A percentile compares a stretch with the other conserved stretches of the same genome.
Conservation (phyloP, 2,797 vertebrate species). For the Thaleichthys pacificus region DNA sequence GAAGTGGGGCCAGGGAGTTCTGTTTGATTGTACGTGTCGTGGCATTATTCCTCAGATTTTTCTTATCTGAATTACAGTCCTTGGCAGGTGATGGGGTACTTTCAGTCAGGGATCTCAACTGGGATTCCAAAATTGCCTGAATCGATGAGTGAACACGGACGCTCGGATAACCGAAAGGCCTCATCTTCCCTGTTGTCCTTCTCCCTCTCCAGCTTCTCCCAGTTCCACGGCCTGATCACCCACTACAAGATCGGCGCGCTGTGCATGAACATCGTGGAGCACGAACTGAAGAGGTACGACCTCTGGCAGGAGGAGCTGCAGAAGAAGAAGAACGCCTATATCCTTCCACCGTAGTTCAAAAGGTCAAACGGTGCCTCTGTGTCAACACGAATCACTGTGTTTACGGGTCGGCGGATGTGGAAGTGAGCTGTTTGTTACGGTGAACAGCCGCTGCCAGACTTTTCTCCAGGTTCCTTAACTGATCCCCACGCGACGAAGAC, state of each 20-base stretch:
- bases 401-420: background rate
- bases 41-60: conserved; percentile 54
- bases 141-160: conserved; percentile 9
- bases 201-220: conserved; percentile 81
- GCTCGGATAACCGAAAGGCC: conserved; percentile 37
- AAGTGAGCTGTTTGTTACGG: background rate
- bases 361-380: conserved; percentile 18
- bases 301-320: conserved; percentile 93
- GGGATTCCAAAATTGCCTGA: conserved; percentile 26
- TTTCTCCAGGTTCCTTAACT: conserved; percentile 40
- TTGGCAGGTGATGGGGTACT: conserved; percentile 48
- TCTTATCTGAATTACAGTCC: conserved; percentile 28
- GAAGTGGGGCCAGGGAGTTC: conserved; percentile 34
- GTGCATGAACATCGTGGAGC: conserved; percentile 93
- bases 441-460: background rate
- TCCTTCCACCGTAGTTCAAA: conserved; percentile 73
- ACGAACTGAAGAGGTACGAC: conserved; percentile 91
- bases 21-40: conserved; percentile 56
- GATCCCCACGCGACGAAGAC: conserved; percentile 82
- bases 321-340: conserved; percentile 94
- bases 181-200: conserved; percentile 43
- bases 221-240: conserved; percentile 90
- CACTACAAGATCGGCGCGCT: conserved; percentile 93
- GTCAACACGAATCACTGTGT: background rate
- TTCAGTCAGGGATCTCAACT: conserved; percentile 51